These are phyloP conservation scores for Globicephala melas DNA, from an alignment of 2,113 vertebrate species.

Conservation along the genomic window DNA sequence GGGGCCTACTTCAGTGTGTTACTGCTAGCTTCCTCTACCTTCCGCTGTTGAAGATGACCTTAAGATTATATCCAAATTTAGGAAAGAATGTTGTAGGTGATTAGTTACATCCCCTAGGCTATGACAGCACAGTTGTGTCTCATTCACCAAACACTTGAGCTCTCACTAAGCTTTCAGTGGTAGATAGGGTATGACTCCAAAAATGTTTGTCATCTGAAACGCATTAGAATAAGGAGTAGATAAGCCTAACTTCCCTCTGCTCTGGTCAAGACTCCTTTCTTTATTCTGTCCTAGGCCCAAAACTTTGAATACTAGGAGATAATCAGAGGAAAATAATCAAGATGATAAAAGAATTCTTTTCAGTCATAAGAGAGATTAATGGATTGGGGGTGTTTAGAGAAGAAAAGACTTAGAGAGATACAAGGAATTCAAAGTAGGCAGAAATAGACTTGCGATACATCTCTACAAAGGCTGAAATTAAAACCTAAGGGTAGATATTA, in stretches of 20 bases:
- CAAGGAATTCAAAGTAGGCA: not conserved
- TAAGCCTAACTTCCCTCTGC: not conserved
- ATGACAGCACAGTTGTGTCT: not conserved
- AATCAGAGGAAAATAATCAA: not conserved
- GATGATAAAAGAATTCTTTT: constrained; percentile 10
- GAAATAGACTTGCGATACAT: not conserved
- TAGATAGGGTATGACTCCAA: not conserved
- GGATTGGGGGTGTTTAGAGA: not conserved
- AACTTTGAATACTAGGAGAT: not conserved
- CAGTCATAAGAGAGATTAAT: not conserved
- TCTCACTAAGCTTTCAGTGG: not conserved
- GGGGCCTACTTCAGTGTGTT: not conserved
- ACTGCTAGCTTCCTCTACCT: not conserved
- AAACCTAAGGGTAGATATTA: not conserved
- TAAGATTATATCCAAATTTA: not conserved
- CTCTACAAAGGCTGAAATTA: not conserved
- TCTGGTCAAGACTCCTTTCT: not conserved
- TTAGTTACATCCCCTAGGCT: not conserved
- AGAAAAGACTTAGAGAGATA: not conserved
- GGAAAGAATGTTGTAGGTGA: not conserved
- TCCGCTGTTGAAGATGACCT: not conserved
- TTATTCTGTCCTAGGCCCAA: not conserved
- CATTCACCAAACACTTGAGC: not conserved
- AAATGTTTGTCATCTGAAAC: not conserved
- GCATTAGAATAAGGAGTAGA: not conserved